A percentile compares a stretch with the other conserved stretches of the same genome.
These are phyloP conservation scores for Calyptommatus sinebrachiatus DNA, from an alignment of 2,113 vertebrate species.

Conservation along the genomic window DNA sequence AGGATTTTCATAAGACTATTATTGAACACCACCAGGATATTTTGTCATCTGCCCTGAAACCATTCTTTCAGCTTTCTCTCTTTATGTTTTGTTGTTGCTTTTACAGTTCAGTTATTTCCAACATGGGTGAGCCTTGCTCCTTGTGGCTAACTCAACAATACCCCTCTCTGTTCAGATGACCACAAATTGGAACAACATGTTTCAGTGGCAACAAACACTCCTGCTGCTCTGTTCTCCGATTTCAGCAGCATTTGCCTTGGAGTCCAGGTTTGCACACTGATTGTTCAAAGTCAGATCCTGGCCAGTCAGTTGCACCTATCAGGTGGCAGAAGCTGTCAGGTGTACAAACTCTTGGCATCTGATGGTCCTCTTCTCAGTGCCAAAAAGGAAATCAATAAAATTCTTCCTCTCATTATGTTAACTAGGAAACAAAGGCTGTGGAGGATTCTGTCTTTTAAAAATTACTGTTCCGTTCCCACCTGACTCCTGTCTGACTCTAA, in stretches of 20 bases:
- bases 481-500: slow-evolving; percentile 6
- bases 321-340: slow-evolving; percentile 10
- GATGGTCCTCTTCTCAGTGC: neutral
- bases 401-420: neutral
- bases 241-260: neutral
- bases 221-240: slow-evolving; percentile 17
- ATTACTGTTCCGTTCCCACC: slow-evolving; percentile 14
- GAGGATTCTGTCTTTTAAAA: neutral
- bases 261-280: slow-evolving; percentile 4
- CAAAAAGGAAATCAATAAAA: fast-evolving
- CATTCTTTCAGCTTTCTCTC: neutral
- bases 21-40: slow-evolving; percentile 9
- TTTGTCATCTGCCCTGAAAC: neutral
- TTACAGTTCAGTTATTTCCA: slow-evolving; percentile 31
- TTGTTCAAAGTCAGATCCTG: neutral
- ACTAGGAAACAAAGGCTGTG: neutral
- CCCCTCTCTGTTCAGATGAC: slow-evolving; percentile 40
- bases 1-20: neutral
- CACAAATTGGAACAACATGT: slow-evolving; percentile 45
- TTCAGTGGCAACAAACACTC: slow-evolving; percentile 26
- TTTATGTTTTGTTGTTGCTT: slow-evolving; percentile 15
- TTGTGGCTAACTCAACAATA: slow-evolving; percentile 44
- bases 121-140: slow-evolving; percentile 44
- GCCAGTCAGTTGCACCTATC: neutral
- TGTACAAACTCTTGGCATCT: slow-evolving; percentile 9